phyloP scores from a whole-genome alignment of 1,140 invertebrate species.

The Heliothis virescens region DNA sequence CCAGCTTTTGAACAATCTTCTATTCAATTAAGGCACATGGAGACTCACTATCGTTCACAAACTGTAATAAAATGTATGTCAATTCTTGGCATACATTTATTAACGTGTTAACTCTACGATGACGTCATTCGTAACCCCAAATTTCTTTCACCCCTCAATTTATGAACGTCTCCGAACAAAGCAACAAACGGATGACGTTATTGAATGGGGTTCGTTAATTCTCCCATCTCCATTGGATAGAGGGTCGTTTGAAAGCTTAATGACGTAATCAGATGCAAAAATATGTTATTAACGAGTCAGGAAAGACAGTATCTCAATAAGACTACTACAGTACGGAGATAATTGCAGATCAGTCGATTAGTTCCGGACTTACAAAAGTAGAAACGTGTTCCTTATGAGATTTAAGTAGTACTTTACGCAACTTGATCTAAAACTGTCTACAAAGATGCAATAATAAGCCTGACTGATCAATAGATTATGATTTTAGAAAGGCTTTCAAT shows the following conservation, averaged over 20 bases:
- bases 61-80: constrained; percentile 35
- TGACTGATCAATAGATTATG: too few relatives aligned
- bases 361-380: neutral
- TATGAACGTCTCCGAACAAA: constrained; percentile 19
- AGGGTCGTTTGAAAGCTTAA: constrained; percentile 11
- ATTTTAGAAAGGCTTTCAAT: too few relatives aligned
- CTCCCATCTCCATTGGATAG: neutral
- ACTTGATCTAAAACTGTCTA: neutral
- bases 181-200: constrained; percentile 26
- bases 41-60: constrained; percentile 7
- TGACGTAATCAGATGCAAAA: constrained; percentile 9
- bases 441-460: too few relatives aligned
- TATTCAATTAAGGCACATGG: constrained; percentile 42
- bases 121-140: constrained; percentile 22
- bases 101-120: neutral
- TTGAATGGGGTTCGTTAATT: neutral
- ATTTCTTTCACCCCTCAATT: constrained; percentile 14
- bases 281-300: neutral
- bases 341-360: constrained; percentile 8
- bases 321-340: neutral
- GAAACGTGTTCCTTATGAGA: neutral
- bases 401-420: neutral
- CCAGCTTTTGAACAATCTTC: neutral
- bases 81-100: constrained; percentile 27
- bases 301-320: constrained; percentile 6